phyloP scores from a whole-genome alignment of 2,888 invertebrate genomes.

The Sipunculus nudus region DNA sequence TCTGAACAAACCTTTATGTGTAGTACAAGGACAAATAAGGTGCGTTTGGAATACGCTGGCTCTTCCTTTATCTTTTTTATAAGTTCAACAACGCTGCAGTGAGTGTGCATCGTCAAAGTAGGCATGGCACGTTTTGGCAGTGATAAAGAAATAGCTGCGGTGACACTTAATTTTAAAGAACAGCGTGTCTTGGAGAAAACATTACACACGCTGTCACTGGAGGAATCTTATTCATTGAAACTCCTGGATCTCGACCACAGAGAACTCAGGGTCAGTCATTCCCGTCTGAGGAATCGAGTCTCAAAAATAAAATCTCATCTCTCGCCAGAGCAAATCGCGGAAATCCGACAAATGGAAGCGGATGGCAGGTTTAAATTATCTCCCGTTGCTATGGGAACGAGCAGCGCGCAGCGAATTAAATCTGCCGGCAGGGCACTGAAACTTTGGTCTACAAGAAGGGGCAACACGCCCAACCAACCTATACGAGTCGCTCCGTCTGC shows the following conservation, averaged over 20 bases:
- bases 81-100: too few relatives aligned
- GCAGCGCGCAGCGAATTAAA: conserved; percentile 50
- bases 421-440: conserved; percentile 51
- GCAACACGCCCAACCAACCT: too few relatives aligned
- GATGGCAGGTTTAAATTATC: conserved; percentile 46
- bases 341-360: conserved; percentile 47
- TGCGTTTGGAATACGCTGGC: too few relatives aligned
- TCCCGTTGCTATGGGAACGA: conserved; percentile 42
- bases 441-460: conserved; percentile 17
- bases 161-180: conserved; percentile 55
- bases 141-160: conserved; percentile 49
- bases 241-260: conserved; percentile 55
- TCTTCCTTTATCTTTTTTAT: too few relatives aligned
- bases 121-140: too few relatives aligned
- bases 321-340: conserved; percentile 47
- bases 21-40: too few relatives aligned
- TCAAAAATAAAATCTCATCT: conserved; percentile 52
- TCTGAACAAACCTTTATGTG: too few relatives aligned
- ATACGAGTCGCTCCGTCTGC: too few relatives aligned
- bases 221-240: conserved; percentile 51
- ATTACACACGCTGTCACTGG: conserved; percentile 47
- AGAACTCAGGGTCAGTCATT: conserved; percentile 51
- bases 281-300: conserved; percentile 52
- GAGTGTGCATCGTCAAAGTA: too few relatives aligned
- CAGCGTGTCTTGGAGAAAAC: conserved; percentile 55